Evolutionary conservation across 2,888 invertebrate species (phyloP), one percentile per base, ranked within the genome.

Genomic region (Leptinotarsa juncta): DNA sequence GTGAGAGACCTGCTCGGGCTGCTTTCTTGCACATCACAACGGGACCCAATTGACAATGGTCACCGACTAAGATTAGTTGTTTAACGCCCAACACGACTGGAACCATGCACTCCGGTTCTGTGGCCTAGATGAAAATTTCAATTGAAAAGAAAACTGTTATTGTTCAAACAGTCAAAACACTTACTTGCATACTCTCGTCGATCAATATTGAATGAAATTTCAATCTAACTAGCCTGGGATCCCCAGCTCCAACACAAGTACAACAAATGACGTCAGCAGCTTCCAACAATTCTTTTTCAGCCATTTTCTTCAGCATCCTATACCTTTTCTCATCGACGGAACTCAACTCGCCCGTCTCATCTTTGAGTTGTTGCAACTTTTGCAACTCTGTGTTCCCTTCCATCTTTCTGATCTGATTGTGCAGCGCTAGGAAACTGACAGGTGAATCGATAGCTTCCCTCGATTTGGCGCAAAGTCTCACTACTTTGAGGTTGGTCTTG

Each of bases 21-120:
- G 99, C 99, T 87, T 98, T 98, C 88, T 99, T 99, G 89, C 98
- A 99, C 98, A 99, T 98, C 0, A 99, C 99, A 0, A 99, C 99
- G 0, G 99, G 99, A 0, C 99, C 99, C 76, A 99, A 90, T 88
- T 99, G 99, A 86, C 99, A 99, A 87, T 99, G 99, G 88, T 99
- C 99, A 15, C 99, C 99, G 0, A 99, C 99, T 3, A 99, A 91
- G 79, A 99, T 98, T 70, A 99, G 90, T 88, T 99, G 99, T 82
- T 97, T 94, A 10, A 98, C 98, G 15, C 99, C 99, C 4, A 99
- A 90, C 0, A 99, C 98, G 0, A 99, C 98, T 0, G 99, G 98
- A 20, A 99, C 99, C 98, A 99, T 97, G 85, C 98, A 98, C 85
- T 99, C 98, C 0, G 98, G 98, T 86, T 97, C 96, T 0, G 98